These are phyloP conservation scores for Dasypolia templi DNA, from an alignment of 2,888 invertebrate genomes.

Conservation along the genomic window DNA sequence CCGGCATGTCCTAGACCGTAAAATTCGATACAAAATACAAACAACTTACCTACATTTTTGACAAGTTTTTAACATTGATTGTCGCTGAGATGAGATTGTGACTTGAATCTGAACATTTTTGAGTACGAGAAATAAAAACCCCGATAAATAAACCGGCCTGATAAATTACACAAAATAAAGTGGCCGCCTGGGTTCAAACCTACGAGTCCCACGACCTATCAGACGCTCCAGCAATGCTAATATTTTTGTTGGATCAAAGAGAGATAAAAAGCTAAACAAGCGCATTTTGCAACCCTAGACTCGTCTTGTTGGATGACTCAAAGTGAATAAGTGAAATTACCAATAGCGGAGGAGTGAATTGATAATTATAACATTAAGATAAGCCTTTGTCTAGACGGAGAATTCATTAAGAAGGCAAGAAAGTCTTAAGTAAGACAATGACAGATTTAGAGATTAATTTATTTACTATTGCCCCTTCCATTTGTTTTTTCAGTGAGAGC, in stretches of 20 bases:
- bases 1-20: no score
- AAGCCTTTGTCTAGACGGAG: conserved; percentile 10
- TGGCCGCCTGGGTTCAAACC: no score
- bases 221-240: not conserved
- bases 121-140: no score
- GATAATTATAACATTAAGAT: conserved; percentile 15
- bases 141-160: no score
- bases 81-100: no score
- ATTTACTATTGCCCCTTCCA: not conserved
- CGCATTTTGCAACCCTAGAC: not conserved
- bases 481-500: not conserved
- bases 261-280: not conserved
- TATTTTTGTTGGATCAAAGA: no score
- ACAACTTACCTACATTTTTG: no score
- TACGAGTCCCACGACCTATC: no score
- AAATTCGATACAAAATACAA: no score
- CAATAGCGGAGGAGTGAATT: conserved; percentile 1
- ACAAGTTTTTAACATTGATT: no score
- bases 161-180: no score
- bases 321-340: conserved; percentile 13
- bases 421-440: not conserved
- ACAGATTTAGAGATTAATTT: not conserved
- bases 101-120: no score
- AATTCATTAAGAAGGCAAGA: not conserved
- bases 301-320: not conserved